Conservation (phyloP, 2,888 invertebrate genomes). For the Dicyrtoma fusca region DNA sequence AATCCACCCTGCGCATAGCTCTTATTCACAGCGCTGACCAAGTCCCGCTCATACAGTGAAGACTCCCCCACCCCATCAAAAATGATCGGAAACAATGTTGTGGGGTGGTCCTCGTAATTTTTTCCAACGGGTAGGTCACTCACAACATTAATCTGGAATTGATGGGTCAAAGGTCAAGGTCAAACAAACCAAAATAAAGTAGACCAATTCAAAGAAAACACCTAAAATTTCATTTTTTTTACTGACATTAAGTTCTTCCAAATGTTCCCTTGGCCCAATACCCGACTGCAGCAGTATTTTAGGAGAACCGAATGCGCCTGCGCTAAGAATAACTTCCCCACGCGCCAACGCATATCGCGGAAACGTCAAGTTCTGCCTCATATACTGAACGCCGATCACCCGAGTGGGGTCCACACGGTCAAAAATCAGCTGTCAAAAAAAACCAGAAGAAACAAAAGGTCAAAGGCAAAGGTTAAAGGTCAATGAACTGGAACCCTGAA, state of each 20-base stretch:
- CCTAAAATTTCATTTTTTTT: slow-evolving; percentile 20
- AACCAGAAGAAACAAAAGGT: no score
- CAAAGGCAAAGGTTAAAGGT: no score
- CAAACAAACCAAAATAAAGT: no score
- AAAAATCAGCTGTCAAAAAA: slow-evolving; percentile 29
- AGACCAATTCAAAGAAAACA: not conserved
- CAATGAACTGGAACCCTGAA: no score
- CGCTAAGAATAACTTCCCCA: slow-evolving; percentile 37
- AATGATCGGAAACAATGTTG: slow-evolving; percentile 5
- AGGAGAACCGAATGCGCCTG: slow-evolving; percentile 36
- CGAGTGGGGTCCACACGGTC: not conserved
- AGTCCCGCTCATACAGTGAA: slow-evolving; percentile 22
- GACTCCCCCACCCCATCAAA: slow-evolving; percentile 17
- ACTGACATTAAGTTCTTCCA: slow-evolving; percentile 18
- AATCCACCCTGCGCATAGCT: no score
- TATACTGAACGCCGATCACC: slow-evolving; percentile 35
- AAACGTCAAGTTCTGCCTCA: not conserved
- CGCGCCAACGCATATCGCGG: slow-evolving; percentile 15
- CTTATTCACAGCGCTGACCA: slow-evolving; percentile 10
- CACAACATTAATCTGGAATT: slow-evolving; percentile 11
- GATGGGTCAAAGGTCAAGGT: no score
- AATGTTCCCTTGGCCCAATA: slow-evolving; percentile 30
- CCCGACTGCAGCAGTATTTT: slow-evolving; percentile 35
- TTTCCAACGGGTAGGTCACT: slow-evolving; percentile 16
- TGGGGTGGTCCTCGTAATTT: slow-evolving; percentile 19